These are phyloP conservation scores for Ciona savignyi DNA, from an alignment of 23 tunicate genomes.

Conservation along the genomic window DNA sequence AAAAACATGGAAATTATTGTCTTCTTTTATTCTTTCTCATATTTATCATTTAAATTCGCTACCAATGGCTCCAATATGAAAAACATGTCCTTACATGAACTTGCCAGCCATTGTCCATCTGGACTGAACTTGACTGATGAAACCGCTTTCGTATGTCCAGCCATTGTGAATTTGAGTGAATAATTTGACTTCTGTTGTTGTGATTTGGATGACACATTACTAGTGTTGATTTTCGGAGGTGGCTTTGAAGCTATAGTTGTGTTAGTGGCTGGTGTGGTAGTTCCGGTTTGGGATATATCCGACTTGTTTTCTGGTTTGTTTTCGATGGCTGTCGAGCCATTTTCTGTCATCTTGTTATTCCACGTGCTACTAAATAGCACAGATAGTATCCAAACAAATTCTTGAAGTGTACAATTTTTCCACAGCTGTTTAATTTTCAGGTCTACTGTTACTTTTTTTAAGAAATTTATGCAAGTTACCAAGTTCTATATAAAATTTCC, in stretches of 20 bases:
- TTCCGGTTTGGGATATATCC: neutral
- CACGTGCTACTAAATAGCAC: too few relatives aligned
- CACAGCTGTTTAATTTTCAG: too few relatives aligned
- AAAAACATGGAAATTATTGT: too few relatives aligned
- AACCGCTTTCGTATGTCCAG: constrained; percentile 97
- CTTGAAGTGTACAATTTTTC: too few relatives aligned
- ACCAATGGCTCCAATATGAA: too few relatives aligned
- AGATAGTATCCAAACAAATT: too few relatives aligned
- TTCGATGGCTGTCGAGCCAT: neutral
- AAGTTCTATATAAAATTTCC: too few relatives aligned
- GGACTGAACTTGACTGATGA: constrained; percentile 93
- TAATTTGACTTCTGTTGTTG: constrained; percentile 85
- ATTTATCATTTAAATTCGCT: too few relatives aligned
- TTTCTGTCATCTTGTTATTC: constrained; percentile 13
- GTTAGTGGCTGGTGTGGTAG: constrained; percentile 6
- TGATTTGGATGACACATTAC: constrained; percentile 2
- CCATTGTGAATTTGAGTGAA: constrained; percentile 71
- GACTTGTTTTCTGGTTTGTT: constrained; percentile 2
- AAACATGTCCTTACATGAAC: constrained; percentile 64
- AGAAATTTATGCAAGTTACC: too few relatives aligned
- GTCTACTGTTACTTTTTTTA: too few relatives aligned
- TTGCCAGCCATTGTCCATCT: constrained; percentile 97
- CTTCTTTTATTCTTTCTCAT: too few relatives aligned
- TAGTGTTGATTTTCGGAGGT: constrained; percentile 5
- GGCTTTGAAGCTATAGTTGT: neutral